Conservation (phyloP, 2,888 invertebrate species). For the Dryobotodes eremita region DNA sequence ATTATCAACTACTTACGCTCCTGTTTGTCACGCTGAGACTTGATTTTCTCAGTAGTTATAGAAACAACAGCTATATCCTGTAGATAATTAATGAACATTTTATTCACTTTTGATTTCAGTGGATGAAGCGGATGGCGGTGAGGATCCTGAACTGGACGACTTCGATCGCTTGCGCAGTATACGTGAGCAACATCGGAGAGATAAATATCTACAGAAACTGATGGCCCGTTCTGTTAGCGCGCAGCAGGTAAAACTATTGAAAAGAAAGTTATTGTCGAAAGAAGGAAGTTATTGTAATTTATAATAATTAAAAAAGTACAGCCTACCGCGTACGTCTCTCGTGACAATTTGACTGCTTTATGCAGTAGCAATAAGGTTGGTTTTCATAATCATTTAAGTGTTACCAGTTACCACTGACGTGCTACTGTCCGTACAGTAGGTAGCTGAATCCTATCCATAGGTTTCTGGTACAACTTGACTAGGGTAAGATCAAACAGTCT, state of each 20-base stretch:
- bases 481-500: neutral
- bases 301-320: neutral
- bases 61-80: neutral
- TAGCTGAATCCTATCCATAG: neutral
- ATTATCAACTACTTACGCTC: neutral
- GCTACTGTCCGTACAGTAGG: neutral
- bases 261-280: no score
- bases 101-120: constrained; percentile 72
- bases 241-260: constrained; percentile 82
- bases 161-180: constrained; percentile 93
- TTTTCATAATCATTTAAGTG: constrained; percentile 1
- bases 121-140: constrained; percentile 85
- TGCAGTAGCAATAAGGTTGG: neutral
- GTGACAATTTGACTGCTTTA: neutral
- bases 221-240: constrained; percentile 91
- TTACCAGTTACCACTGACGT: no score
- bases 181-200: constrained; percentile 93
- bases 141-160: constrained; percentile 90
- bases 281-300: neutral
- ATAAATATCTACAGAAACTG: constrained; percentile 91
- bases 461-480: neutral
- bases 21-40: neutral
- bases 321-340: neutral
- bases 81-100: neutral
- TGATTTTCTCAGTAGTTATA: neutral